phyloP scores from a whole-genome alignment of 2,888 invertebrate species.

The Caenorhabditis sp. region DNA sequence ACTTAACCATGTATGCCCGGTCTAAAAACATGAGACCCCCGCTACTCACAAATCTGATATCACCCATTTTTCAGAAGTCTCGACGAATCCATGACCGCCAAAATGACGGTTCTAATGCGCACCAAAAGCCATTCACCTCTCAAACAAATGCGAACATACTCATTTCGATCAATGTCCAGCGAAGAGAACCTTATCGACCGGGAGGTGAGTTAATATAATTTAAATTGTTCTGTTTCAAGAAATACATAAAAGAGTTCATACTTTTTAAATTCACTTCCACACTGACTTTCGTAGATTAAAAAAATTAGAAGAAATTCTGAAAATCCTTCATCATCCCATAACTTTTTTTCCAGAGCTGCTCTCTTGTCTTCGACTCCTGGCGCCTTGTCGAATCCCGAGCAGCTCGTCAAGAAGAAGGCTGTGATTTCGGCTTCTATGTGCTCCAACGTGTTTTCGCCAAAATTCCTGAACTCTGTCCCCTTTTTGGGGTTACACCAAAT shows the following conservation, averaged over 20 bases:
- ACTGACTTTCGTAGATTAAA: too few relatives aligned
- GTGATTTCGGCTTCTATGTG: constrained; percentile 52
- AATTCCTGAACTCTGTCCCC: constrained; percentile 41
- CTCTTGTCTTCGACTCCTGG: constrained; percentile 37
- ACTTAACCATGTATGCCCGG: too few relatives aligned
- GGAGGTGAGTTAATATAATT: too few relatives aligned
- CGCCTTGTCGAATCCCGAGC: constrained; percentile 35
- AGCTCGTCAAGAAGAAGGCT: constrained; percentile 2
- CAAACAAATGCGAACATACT: constrained; percentile 61
- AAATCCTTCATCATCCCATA: not conserved
- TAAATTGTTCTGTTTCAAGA: too few relatives aligned
- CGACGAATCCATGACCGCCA: constrained; percentile 44
- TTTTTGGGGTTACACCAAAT: constrained; percentile 35
- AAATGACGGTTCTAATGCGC: constrained; percentile 52
- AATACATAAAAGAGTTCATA: too few relatives aligned
- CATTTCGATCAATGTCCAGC: constrained; percentile 48
- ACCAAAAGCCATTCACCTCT: constrained; percentile 54
- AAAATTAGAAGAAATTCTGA: too few relatives aligned
- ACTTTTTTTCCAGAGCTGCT: constrained; percentile 38
- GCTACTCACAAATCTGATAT: too few relatives aligned
- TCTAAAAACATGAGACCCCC: too few relatives aligned
- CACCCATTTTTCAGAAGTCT: constrained; percentile 37
- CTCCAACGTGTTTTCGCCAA: constrained; percentile 56
- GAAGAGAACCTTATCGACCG: constrained; percentile 56
- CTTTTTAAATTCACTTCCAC: too few relatives aligned